phyloP scores from a whole-genome alignment of 2,113 vertebrate genomes.

The Sinocyclocheilus grahami region DNA sequence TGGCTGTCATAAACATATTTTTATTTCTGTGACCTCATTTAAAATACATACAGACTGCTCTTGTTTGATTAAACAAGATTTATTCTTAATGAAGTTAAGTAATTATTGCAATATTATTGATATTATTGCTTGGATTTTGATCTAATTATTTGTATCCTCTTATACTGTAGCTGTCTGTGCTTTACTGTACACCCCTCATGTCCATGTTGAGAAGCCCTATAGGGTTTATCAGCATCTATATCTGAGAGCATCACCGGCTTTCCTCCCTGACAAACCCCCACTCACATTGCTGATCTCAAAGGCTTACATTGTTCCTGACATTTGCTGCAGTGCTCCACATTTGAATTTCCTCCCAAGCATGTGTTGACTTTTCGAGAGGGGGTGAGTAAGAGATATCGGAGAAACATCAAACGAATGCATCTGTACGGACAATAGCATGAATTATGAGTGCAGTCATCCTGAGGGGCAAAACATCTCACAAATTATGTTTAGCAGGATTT shows the following conservation, averaged over 20 bases:
- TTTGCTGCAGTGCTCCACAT: conserved; percentile 55
- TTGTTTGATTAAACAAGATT: conserved; percentile 4
- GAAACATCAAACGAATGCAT: conserved; percentile 19
- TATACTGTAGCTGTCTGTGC: background rate
- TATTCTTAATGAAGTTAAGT: conserved; percentile 15
- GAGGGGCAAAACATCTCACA: conserved; percentile 30
- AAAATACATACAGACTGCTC: conserved; percentile 4
- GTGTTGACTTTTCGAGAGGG: conserved; percentile 53
- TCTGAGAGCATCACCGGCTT: conserved; percentile 42
- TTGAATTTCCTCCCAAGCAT: conserved; percentile 59
- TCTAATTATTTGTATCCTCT: background rate
- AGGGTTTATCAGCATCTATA: conserved; percentile 35
- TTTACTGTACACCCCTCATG: background rate
- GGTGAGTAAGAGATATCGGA: conserved; percentile 5
- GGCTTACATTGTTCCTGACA: conserved; percentile 58
- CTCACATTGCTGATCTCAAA: conserved; percentile 50
- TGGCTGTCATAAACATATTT: conserved; percentile 7
- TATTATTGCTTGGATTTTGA: background rate
- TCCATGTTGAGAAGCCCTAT: conserved; percentile 2
- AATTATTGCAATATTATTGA: background rate
- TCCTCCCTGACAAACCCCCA: conserved; percentile 35
- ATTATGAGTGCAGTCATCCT: conserved; percentile 38
- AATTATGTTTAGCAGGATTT: conserved; percentile 46
- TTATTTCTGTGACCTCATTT: conserved; percentile 30
- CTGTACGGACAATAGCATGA: conserved; percentile 40